Conservation (phyloP, 2,113 vertebrate genomes). For the Saimiri boliviensis region DNA sequence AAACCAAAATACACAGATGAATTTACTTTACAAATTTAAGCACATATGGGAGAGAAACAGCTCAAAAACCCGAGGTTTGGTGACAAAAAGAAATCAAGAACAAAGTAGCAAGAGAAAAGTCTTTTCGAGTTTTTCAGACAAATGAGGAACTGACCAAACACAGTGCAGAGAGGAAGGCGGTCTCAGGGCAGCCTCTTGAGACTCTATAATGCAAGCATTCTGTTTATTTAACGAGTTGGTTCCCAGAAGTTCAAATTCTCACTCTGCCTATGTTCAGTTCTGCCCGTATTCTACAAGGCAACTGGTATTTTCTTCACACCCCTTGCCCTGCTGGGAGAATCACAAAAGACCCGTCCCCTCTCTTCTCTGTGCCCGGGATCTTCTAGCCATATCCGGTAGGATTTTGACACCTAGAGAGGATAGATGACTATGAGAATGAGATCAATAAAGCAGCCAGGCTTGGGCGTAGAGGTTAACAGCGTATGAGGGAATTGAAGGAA, state of each 20-base stretch:
- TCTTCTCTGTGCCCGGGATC: neutral
- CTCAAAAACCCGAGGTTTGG: slow-evolving; percentile 16
- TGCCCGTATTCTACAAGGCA: neutral
- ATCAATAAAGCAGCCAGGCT: neutral
- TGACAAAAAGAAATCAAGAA: slow-evolving; percentile 47
- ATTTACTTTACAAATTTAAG: slow-evolving; percentile 27
- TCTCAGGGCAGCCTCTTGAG: neutral
- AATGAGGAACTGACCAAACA: neutral
- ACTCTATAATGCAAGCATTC: neutral
- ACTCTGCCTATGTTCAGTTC: neutral
- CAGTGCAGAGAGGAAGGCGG: neutral
- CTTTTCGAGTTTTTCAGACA: neutral
- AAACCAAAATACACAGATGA: slow-evolving; percentile 36
- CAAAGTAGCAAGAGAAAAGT: neutral
- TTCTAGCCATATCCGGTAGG: neutral
- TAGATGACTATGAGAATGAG: neutral
- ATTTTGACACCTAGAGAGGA: neutral
- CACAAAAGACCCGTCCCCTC: neutral
- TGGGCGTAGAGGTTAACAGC: neutral
- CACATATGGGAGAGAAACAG: slow-evolving; percentile 54
- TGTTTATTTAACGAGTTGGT: neutral
- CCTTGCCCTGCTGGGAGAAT: neutral
- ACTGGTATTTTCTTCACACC: neutral
- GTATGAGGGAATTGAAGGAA: neutral
- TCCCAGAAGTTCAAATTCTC: neutral